phyloP scores from a whole-genome alignment of 2,888 invertebrate genomes.

The Ophioninae sp. region DNA sequence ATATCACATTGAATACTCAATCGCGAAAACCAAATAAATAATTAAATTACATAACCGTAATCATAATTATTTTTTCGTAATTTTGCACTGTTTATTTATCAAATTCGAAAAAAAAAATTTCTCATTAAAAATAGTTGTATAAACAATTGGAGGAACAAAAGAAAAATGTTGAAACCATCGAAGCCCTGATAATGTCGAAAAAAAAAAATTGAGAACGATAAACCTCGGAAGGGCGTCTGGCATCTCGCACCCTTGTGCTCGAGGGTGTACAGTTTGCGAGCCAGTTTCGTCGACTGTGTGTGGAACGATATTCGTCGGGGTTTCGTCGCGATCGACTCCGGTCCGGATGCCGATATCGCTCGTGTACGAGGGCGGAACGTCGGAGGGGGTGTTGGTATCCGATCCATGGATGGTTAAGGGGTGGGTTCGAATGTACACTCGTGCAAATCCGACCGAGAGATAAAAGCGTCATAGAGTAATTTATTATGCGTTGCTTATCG shows the following conservation, averaged over 20 bases:
- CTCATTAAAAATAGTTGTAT: no score
- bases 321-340: slow-evolving; percentile 3
- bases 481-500: slow-evolving; percentile 51
- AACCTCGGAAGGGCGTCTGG: neutral
- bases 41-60: no score
- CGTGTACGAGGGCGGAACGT: slow-evolving; percentile 14
- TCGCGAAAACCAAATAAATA: no score
- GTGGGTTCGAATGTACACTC: slow-evolving; percentile 17
- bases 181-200: neutral
- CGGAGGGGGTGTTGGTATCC: slow-evolving; percentile 13
- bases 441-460: slow-evolving; percentile 36
- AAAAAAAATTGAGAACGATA: neutral
- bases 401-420: slow-evolving; percentile 7
- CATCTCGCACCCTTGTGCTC: neutral
- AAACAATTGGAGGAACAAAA: neutral
- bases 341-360: slow-evolving; percentile 29
- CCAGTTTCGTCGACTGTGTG: slow-evolving; percentile 4
- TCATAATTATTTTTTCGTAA: no score
- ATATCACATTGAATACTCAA: no score
- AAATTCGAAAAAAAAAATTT: no score
- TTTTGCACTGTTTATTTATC: no score
- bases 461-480: slow-evolving; percentile 51
- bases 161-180: neutral
- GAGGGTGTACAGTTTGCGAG: slow-evolving; percentile 13
- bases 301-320: neutral